phyloP scores from a whole-genome alignment of 2,888 invertebrate genomes.

The Pristionchus fissidentatus region DNA sequence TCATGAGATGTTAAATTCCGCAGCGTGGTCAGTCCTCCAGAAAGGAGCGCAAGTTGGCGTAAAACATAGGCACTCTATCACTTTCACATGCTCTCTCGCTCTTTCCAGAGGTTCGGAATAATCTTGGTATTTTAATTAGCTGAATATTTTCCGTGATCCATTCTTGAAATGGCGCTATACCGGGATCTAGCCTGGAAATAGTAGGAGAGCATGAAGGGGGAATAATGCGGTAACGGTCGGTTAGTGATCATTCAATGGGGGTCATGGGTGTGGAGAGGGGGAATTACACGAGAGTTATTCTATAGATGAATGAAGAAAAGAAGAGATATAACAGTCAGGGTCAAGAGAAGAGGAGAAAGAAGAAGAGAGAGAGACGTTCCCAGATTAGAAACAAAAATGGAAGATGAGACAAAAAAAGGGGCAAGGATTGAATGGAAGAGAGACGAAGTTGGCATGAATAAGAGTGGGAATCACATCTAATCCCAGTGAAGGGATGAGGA shows the following conservation, averaged over 20 bases:
- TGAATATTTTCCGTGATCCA: no score
- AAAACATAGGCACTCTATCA: no score
- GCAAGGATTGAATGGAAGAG: background rate
- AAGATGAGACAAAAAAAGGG: background rate
- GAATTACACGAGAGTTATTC: slow-evolving; percentile 35
- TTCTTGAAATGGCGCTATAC: no score
- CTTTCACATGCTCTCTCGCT: no score
- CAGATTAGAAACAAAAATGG: slow-evolving; percentile 31
- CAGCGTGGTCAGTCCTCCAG: no score
- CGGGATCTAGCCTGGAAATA: background rate
- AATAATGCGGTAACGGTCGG: background rate
- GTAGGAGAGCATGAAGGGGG: background rate
- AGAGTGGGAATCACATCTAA: slow-evolving; percentile 30
- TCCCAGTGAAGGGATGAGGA: background rate
- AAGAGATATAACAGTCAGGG: background rate
- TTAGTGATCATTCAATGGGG: background rate
- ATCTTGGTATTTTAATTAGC: no score
- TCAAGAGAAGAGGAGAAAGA: background rate
- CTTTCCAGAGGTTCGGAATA: no score
- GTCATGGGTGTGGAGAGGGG: slow-evolving; percentile 12
- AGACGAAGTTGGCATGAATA: background rate
- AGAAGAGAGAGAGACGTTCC: background rate
- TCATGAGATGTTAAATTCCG: no score
- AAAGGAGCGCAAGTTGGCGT: no score
- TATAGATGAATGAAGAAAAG: slow-evolving; percentile 33